phyloP scores from a whole-genome alignment of 2,113 vertebrate genomes.

The Dendropsophus ebraccatus region DNA sequence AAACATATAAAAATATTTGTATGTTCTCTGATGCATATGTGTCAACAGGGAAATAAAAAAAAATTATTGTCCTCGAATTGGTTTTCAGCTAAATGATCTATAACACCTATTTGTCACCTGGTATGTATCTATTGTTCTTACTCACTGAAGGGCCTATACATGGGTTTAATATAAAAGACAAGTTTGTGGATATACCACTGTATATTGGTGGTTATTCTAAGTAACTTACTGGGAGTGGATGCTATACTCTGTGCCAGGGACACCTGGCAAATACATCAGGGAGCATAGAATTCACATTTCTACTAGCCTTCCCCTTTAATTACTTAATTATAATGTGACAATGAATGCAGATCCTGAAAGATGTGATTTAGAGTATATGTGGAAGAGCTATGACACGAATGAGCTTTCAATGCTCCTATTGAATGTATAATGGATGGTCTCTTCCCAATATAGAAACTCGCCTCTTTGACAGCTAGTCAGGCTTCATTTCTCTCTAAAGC shows the following conservation, averaged over 20 bases:
- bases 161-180: background rate
- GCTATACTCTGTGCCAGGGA: background rate
- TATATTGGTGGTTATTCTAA: background rate
- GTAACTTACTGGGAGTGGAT: background rate
- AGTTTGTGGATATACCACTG: background rate
- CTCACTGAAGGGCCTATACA: no score
- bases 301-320: conserved; percentile 20
- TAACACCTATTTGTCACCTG: no score
- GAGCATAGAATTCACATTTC: background rate
- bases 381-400: background rate
- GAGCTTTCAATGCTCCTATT: background rate
- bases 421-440: background rate
- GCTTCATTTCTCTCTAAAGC: no score
- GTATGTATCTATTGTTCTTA: no score
- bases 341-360: background rate
- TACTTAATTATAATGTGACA: conserved; percentile 17
- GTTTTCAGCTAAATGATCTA: no score
- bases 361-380: background rate
- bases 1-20: no score
- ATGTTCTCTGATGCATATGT: no score
- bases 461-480: no score
- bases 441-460: background rate
- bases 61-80: no score
- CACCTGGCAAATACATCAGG: conserved; percentile 13
- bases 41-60: no score